Base-by-base conservation (phyloP, 2,888 invertebrate genomes). In the Cheilosia vulpina region DNA sequence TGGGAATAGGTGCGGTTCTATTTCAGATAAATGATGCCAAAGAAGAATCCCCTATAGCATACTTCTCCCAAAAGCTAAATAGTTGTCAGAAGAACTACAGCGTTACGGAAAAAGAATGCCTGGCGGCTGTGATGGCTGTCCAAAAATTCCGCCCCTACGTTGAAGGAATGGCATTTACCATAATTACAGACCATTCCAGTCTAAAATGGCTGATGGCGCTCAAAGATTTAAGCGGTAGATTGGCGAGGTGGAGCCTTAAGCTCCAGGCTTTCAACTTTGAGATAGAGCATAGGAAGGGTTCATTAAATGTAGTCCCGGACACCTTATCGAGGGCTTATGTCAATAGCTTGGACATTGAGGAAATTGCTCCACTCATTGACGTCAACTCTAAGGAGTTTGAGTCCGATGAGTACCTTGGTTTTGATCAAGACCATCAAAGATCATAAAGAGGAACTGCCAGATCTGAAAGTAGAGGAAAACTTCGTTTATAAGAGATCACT, bases 211-310 rank as follows among this genome's bases (percentile, higher is more conserved):
- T 90, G 4, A 62, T 87, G 71, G 3, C n/a, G 4, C 53, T 53
- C 1, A 87, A 88, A 62, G 88, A 89, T 24, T 87, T 89, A 2
- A 73, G 78, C 21, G 89, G 89, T 3, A 69, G 88, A 45, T 62
- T 90, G 31, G 89, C 89, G 2, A 31, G 88, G 5, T 90, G 87
- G 87, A 75, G 80, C 1, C 19, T 87, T 3, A 65, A 78, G 31
- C 21, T 87, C 2, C 87, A 87, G 57, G 81, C 50, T 81, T 90
- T 65, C 63, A 78, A 78, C 87, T 31, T 71, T 66, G 17, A 55
- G 0, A 82, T 87, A 3, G 79, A 84, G 7, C 89, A 90, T 66
- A 78, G 90, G n/a, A 89, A 87, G 57, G 89, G 89, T 0, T 81
- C 84, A 1, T 13, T 58, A 13, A 69, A 60, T 19, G 31, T 77